phyloP scores from a whole-genome alignment of 2,888 invertebrate genomes.

The Melolontha melolontha region DNA sequence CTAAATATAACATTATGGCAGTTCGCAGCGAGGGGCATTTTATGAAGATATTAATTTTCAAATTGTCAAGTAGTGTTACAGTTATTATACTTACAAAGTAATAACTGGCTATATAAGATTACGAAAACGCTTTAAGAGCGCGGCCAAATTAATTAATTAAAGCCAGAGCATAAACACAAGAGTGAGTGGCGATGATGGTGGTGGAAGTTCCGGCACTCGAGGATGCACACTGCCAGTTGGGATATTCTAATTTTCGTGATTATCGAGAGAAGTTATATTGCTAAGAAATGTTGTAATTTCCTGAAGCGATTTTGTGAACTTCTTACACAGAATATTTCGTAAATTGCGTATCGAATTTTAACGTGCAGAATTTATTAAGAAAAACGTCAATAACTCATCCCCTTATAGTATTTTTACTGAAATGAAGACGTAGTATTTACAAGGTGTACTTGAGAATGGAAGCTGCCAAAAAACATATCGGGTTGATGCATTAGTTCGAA shows the following conservation, averaged over 20 bases:
- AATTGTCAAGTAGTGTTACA: constrained; percentile 65
- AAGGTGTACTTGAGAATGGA: too few relatives aligned
- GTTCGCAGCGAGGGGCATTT: constrained; percentile 63
- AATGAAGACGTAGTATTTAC: too few relatives aligned
- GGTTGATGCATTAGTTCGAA: too few relatives aligned
- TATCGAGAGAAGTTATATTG: constrained; percentile 29
- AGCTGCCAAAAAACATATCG: too few relatives aligned
- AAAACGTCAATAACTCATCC: too few relatives aligned
- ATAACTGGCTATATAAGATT: constrained; percentile 64
- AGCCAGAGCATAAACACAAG: constrained; percentile 65
- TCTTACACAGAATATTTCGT: constrained; percentile 6
- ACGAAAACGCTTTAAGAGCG: constrained; percentile 63
- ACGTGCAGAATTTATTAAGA: too few relatives aligned
- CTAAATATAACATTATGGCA: constrained; percentile 44
- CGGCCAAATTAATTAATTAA: constrained; percentile 66
- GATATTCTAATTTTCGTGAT: constrained; percentile 51
- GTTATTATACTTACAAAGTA: constrained; percentile 66
- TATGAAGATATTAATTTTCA: constrained; percentile 67
- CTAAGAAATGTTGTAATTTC: background rate
- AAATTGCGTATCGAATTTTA: background rate
- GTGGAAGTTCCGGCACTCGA: constrained; percentile 25
- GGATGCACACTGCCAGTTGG: constrained; percentile 44
- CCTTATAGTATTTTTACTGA: too few relatives aligned
- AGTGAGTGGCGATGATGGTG: constrained; percentile 53
- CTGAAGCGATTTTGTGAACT: constrained; percentile 3